These are phyloP conservation scores for Danaus chrysippus DNA, from an alignment of 2,888 invertebrate genomes.

Conservation along the genomic window DNA sequence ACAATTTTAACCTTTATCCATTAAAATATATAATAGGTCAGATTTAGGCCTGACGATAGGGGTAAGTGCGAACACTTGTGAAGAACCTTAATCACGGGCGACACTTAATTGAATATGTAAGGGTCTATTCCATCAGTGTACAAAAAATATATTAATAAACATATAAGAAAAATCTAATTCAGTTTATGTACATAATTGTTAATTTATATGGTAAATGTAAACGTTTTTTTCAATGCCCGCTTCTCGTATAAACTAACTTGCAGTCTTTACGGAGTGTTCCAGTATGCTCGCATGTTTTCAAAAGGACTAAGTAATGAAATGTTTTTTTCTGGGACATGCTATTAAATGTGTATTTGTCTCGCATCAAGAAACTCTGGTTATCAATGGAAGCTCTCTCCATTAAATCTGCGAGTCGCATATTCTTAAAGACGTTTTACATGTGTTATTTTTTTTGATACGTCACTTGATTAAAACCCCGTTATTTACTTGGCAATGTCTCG, in stretches of 20 bases:
- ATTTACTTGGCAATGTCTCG: too few relatives aligned
- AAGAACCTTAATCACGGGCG: conserved; percentile 23
- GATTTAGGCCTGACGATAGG: conserved; percentile 21
- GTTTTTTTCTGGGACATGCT: conserved; percentile 9
- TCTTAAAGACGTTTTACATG: not conserved
- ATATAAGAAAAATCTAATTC: not conserved
- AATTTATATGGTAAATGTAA: not conserved
- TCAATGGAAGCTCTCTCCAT: conserved; percentile 1
- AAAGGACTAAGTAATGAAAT: conserved; percentile 22
- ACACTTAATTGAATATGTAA: conserved; percentile 22
- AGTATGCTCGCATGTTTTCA: conserved; percentile 11
- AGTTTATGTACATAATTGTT: too few relatives aligned
- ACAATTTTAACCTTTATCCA: conserved; percentile 17
- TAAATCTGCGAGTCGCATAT: not conserved
- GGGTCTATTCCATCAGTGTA: conserved; percentile 7
- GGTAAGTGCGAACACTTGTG: conserved; percentile 21
- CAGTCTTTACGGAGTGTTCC: conserved; percentile 18
- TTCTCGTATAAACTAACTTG: not conserved
- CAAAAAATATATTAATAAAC: not conserved
- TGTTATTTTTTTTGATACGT: not conserved
- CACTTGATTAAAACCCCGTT: too few relatives aligned
- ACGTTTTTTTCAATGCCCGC: not conserved
- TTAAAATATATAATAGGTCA: conserved; percentile 29
- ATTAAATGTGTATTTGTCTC: conserved; percentile 3
- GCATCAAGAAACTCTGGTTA: conserved; percentile 6